Percentiles rank a stretch among this genome's conserved stretches.
Evolutionary conservation across 2,797 vertebrate species (phyloP).

Genomic region (Simalia tracyae): DNA sequence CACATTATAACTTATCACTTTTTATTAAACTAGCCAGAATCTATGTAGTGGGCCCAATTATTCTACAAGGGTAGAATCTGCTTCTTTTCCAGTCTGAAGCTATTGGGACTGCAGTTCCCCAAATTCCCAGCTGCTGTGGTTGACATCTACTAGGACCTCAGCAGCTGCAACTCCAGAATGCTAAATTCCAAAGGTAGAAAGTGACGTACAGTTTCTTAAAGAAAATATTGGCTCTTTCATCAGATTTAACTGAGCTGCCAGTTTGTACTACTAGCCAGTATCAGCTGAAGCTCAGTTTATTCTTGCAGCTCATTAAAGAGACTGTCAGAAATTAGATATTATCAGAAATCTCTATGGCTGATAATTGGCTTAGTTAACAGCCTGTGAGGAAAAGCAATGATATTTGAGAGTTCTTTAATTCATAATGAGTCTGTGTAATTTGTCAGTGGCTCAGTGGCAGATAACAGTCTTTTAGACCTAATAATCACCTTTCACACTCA

Average conservation of each 20-base stretch:
- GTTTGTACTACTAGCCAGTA: neutral
- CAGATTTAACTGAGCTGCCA: neutral
- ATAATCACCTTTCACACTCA: neutral
- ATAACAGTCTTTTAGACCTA: neutral
- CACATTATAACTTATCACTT: neutral
- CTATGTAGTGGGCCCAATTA: neutral
- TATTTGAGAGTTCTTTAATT: constrained; percentile 9
- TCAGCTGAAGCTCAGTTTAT: neutral
- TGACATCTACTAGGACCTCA: neutral
- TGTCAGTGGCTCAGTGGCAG: neutral
- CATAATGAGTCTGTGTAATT: neutral
- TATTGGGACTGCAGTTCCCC: neutral
- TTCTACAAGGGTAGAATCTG: neutral
- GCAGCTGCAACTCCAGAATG: neutral
- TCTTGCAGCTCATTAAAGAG: neutral
- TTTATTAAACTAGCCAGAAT: neutral
- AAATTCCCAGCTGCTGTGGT: neutral
- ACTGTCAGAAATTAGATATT: neutral
- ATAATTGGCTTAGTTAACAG: constrained; percentile 5
- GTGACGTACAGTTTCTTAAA: neutral
- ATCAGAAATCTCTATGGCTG: neutral
- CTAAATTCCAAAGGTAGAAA: neutral
- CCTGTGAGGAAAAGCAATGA: neutral
- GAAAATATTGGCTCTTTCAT: neutral
- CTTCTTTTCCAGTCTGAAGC: neutral